Percentiles rank a stretch among this genome's conserved stretches.
Evolutionary conservation across 2,113 vertebrate species (phyloP).

Genomic region (Poeciliopsis turrubarensis): DNA sequence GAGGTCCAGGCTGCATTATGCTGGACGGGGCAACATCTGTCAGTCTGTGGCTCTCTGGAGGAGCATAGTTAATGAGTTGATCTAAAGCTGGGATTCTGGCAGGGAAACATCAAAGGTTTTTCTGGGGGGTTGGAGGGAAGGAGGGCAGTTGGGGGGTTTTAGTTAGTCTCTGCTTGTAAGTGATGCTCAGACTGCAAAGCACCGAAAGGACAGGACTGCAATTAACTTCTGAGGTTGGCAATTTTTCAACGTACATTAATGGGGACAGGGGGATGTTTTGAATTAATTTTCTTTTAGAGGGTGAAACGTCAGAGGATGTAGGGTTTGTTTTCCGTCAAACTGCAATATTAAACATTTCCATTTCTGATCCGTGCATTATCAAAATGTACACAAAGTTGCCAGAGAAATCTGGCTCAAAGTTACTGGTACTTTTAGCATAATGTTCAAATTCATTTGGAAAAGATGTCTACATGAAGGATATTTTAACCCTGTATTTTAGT

Average conservation of each 20-base stretch:
- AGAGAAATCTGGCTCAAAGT: too few species aligned
- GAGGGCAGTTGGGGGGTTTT: slow-evolving; percentile 2
- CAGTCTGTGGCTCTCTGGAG: slow-evolving; percentile 50
- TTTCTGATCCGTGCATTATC: too few species aligned
- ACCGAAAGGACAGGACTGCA: slow-evolving; percentile 12
- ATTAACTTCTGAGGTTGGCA: slow-evolving; percentile 34
- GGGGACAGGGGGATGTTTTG: neutral
- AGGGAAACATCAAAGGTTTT: slow-evolving; percentile 60
- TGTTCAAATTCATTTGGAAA: too few species aligned
- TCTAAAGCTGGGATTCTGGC: slow-evolving; percentile 63
- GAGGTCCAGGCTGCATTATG: slow-evolving; percentile 25
- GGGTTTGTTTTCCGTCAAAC: too few species aligned
- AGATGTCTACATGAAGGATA: too few species aligned
- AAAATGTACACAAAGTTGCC: too few species aligned
- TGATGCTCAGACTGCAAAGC: slow-evolving; percentile 45
- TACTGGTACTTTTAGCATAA: too few species aligned
- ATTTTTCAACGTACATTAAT: slow-evolving; percentile 5
- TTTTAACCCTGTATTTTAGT: too few species aligned
- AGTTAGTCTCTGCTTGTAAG: slow-evolving; percentile 41
- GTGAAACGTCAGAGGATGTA: neutral
- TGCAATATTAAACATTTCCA: too few species aligned
- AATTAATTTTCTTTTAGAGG: neutral
- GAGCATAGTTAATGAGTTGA: slow-evolving; percentile 60
- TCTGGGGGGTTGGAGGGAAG: neutral
- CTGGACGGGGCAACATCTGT: slow-evolving; percentile 68